These are phyloP conservation scores for Ceratoteleas bidentatus DNA, from an alignment of 1,140 invertebrate genomes.

Conservation along the genomic window DNA sequence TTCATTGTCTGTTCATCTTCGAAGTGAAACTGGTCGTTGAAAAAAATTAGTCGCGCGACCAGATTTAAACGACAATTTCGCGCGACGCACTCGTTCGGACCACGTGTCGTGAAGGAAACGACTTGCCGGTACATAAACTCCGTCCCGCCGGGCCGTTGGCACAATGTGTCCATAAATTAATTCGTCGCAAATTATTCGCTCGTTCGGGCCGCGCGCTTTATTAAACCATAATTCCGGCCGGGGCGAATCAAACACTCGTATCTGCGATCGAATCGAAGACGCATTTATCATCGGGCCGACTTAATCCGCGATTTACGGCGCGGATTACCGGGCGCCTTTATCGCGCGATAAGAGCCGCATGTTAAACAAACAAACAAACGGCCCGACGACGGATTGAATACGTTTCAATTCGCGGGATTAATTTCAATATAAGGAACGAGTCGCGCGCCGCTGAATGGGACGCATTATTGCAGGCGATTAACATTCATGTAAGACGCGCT, in stretches of 20 bases:
- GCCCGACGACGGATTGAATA: neutral
- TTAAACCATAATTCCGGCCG: conserved; percentile 24
- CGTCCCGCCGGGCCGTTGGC: neutral
- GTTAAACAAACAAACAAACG: neutral
- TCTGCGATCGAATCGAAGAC: conserved; percentile 10
- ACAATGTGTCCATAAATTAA: conserved; percentile 22
- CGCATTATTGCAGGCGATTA: conserved; percentile 44
- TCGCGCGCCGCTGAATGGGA: conserved; percentile 4
- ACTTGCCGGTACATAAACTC: neutral
- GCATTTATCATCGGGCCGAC: conserved; percentile 8
- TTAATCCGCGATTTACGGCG: conserved; percentile 3
- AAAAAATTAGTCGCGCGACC: neutral
- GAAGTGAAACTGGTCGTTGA: neutral
- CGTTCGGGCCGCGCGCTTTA: conserved; percentile 8
- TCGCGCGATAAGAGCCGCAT: neutral
- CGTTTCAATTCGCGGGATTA: neutral
- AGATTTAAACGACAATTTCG: neutral
- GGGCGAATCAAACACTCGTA: conserved; percentile 10
- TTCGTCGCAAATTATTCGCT: conserved; percentile 20
- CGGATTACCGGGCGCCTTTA: neutral
- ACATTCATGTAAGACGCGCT: conserved; percentile 48
- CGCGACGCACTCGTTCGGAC: too few relatives aligned
- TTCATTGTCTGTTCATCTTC: neutral
- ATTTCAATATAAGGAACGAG: conserved; percentile 1
- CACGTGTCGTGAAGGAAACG: neutral